Percentiles rank a stretch among this genome's conserved stretches.
Conservation (phyloP, 1,140 invertebrate species). For the Drosophila eugracilis region DNA sequence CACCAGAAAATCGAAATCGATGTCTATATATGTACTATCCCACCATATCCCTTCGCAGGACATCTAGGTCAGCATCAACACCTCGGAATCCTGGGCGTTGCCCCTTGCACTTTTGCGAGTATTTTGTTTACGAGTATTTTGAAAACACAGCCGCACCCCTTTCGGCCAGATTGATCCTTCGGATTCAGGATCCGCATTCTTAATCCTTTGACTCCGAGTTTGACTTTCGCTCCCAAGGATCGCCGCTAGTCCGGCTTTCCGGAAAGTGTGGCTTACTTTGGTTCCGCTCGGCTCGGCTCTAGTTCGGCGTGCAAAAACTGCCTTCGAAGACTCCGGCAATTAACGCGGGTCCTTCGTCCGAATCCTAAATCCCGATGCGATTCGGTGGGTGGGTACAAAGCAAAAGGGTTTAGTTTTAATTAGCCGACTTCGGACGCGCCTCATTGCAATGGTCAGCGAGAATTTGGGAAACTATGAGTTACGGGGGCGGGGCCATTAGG, state of each 20-base stretch:
- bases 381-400: slow-evolving; percentile 1
- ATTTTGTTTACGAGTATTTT: slow-evolving; percentile 76
- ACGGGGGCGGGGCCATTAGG: slow-evolving; percentile 21
- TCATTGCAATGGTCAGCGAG: not conserved
- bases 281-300: slow-evolving; percentile 59
- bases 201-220: slow-evolving; percentile 83
- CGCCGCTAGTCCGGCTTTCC: slow-evolving; percentile 57
- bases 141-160: slow-evolving; percentile 80
- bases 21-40: not conserved
- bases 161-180: slow-evolving; percentile 54
- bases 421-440: slow-evolving; percentile 61
- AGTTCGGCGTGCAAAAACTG: too few species aligned
- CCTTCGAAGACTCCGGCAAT: slow-evolving; percentile 65
- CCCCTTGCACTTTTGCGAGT: slow-evolving; percentile 57
- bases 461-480: not conserved
- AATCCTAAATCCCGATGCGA: not conserved
- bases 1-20: not conserved
- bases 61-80: not conserved
- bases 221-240: slow-evolving; percentile 24
- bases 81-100: slow-evolving; percentile 22
- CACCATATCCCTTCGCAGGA: not conserved
- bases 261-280: slow-evolving; percentile 82
- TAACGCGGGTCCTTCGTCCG: slow-evolving; percentile 37
- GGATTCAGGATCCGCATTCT: not conserved
- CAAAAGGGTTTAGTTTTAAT: slow-evolving; percentile 58